phyloP scores from a whole-genome alignment of 1,140 invertebrate species.

The fruit fly (Drosophila melanogaster) region DNA sequence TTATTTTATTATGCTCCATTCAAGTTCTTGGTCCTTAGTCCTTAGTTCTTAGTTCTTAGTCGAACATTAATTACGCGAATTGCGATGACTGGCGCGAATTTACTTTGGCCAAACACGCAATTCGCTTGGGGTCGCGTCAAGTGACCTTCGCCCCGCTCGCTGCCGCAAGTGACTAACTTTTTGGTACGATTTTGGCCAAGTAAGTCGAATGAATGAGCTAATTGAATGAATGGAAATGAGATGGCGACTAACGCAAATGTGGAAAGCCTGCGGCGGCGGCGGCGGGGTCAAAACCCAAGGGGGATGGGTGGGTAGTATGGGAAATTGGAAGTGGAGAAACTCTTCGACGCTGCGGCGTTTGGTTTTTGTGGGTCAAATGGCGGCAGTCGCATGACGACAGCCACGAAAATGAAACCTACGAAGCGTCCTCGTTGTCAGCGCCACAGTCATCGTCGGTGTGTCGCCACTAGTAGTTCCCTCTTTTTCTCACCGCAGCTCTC shows the following conservation, averaged over 20 bases:
- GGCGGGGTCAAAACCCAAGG: too few relatives aligned
- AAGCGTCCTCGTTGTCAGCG: slow-evolving; percentile 32
- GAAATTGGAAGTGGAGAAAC: slow-evolving; percentile 9
- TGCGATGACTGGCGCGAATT: slow-evolving; percentile 24
- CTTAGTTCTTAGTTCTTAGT: background rate
- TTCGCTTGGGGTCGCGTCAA: slow-evolving; percentile 8
- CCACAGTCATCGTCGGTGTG: slow-evolving; percentile 27
- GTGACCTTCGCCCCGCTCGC: slow-evolving; percentile 27
- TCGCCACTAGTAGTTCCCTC: slow-evolving; percentile 24
- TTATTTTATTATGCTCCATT: too few relatives aligned
- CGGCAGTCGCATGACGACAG: slow-evolving; percentile 40
- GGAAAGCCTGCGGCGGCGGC: too few relatives aligned
- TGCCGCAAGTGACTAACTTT: background rate
- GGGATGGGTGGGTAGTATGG: too few relatives aligned
- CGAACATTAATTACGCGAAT: slow-evolving; percentile 27
- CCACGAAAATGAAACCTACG: slow-evolving; percentile 14
- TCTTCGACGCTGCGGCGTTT: slow-evolving; percentile 54
- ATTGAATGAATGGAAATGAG: slow-evolving; percentile 53
- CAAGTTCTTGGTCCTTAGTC: background rate
- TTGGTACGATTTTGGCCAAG: slow-evolving; percentile 16
- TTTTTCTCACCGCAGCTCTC: too few relatives aligned
- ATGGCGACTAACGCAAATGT: slow-evolving; percentile 2
- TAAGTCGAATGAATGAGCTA: slow-evolving; percentile 33
- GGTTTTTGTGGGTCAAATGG: slow-evolving; percentile 69
- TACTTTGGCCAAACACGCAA: slow-evolving; percentile 21